Base-by-base conservation (phyloP, 2,113 vertebrate genomes). In the Dolichallabes microphthalmus region DNA sequence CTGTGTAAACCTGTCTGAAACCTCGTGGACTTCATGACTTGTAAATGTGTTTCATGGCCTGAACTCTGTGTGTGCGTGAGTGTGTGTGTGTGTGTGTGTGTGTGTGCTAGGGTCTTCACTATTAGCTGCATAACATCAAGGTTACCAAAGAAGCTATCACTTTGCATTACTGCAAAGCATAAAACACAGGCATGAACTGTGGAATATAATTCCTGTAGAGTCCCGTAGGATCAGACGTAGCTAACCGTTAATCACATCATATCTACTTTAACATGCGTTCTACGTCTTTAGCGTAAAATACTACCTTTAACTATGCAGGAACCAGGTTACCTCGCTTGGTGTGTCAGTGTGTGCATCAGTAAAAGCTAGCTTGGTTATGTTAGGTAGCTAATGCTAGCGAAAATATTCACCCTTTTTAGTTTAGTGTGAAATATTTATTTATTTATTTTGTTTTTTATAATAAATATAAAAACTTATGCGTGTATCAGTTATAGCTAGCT, bases 1-100 rank as follows among this genome's bases (percentile, higher is more conserved):
- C 52, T 0, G 81, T 71, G 52, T 82, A 80, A 80, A 69, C 14
- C 32, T 63, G 32, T 75, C 19, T 60, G 32, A 64, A 75, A 75
- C 2, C 4, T 75, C 39, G 15, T 12, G 19, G 20, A 14, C 71
- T 25, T 74, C 20, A 71, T 50, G 35, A 73, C 50, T 73, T 50
- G 32, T 10, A 45, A 73, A 45, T 45, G 35, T 25, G 20, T 11
- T 12, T 45, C 20, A n/a, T n/a, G 73, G 14, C 39, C 71, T 53
- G 69, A 45, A 12, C 25, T 4, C 10, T 73, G 35, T 73, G 73
- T 53, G 73, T 52, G 73, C 25, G 39, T n/a, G n/a, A n/a, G n/a
- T 53, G 45, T 75, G 73, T 53, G 73, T 75, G 45, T 25, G 45
- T n/a, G 73, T 50, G 69, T 25, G 69, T 25, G 69, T 50, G 71